phyloP scores from a whole-genome alignment of 2,113 vertebrate species.

The Muscicapa adusta region DNA sequence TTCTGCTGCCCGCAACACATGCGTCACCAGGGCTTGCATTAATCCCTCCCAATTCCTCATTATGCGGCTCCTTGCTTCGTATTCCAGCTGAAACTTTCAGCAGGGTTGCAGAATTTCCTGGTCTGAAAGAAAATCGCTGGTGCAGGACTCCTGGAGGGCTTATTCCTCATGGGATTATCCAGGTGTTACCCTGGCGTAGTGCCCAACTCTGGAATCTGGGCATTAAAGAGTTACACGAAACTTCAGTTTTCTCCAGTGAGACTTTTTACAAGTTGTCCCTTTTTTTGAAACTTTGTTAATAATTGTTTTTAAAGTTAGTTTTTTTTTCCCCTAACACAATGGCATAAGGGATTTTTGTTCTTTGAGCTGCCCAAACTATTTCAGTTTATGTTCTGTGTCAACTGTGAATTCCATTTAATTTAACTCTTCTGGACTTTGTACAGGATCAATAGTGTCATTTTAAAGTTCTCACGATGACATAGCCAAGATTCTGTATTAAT shows the following conservation, averaged over 20 bases:
- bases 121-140: not conserved
- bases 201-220: not conserved
- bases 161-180: not conserved
- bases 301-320: not conserved
- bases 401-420: not conserved
- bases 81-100: not conserved
- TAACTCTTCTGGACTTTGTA: not conserved
- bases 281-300: not conserved
- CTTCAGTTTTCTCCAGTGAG: not conserved
- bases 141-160: not conserved
- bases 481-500: not conserved
- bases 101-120: not conserved
- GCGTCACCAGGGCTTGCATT: slow-evolving; percentile 37
- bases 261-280: not conserved
- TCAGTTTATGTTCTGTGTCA: not conserved
- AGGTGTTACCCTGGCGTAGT: not conserved
- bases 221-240: not conserved
- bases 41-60: not conserved
- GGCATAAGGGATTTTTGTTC: not conserved
- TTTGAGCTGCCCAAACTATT: not conserved
- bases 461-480: not conserved
- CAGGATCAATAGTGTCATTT: rapidly evolving
- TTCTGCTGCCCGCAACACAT: slow-evolving; percentile 53
- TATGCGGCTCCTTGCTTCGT: not conserved
- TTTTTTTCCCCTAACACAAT: rapidly evolving